phyloP scores from a whole-genome alignment of 2,888 invertebrate genomes.

The Julus scandinavius region DNA sequence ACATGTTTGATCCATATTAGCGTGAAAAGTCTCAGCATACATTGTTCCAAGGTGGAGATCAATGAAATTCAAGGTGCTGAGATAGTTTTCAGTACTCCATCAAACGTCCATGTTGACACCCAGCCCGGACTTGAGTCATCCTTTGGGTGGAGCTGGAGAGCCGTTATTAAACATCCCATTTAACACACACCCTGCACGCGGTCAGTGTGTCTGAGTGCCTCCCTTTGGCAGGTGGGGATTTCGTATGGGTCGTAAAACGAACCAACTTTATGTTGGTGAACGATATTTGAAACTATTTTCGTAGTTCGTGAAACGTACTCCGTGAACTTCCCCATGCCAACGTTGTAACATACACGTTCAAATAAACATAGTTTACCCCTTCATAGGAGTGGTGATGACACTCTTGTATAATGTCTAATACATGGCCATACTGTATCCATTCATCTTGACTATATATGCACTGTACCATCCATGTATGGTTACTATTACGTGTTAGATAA shows the following conservation, averaged over 20 bases:
- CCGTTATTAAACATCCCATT: background rate
- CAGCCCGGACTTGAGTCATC: background rate
- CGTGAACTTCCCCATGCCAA: background rate
- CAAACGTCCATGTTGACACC: background rate
- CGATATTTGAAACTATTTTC: background rate
- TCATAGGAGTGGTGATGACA: no score
- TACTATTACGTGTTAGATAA: no score
- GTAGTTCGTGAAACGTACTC: background rate
- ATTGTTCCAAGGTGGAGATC: no score
- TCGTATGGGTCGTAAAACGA: background rate
- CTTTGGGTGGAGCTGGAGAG: background rate
- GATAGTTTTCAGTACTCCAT: background rate
- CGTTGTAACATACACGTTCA: background rate
- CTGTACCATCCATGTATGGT: no score
- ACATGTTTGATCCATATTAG: no score
- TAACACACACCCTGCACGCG: background rate
- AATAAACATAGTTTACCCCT: background rate
- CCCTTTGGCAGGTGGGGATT: background rate
- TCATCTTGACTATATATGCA: no score
- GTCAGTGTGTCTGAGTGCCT: background rate
- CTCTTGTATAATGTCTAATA: no score
- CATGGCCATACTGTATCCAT: no score
- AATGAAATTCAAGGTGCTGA: no score
- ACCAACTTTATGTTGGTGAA: background rate
- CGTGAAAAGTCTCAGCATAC: no score